Percentiles rank a stretch among this genome's conserved stretches.
Evolutionary conservation across 2,113 vertebrate species (phyloP).

Genomic region (Axis porcinus): DNA sequence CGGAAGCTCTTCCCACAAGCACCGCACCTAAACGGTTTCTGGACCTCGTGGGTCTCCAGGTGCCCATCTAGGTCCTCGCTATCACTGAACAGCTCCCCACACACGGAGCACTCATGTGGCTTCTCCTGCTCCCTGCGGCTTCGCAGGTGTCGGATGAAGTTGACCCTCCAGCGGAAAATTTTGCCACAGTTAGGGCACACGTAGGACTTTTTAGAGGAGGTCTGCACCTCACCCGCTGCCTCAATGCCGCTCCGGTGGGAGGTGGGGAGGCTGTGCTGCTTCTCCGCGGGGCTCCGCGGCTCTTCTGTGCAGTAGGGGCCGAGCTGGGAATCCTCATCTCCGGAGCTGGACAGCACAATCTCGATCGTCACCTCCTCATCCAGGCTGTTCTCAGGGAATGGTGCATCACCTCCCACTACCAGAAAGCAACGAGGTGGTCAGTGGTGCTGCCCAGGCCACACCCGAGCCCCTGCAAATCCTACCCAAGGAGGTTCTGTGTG

Average conservation of each 20-base stretch:
- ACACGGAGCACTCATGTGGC: constrained; percentile 45
- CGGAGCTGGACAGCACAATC: constrained; percentile 67
- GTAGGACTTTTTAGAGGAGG: constrained; percentile 50
- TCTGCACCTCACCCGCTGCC: background rate
- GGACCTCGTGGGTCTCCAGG: constrained; percentile 60
- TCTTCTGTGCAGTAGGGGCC: constrained; percentile 10
- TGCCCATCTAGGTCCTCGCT: constrained; percentile 64
- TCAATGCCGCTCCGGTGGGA: background rate
- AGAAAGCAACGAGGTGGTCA: background rate
- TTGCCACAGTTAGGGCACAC: constrained; percentile 69
- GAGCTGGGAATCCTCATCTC: constrained; percentile 66
- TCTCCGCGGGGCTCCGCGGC: background rate
- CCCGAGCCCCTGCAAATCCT: background rate
- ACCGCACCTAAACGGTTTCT: constrained; percentile 61
- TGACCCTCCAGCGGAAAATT: constrained; percentile 71
- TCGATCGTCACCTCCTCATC: constrained; percentile 71
- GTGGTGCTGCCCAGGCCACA: background rate
- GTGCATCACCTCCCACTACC: background rate
- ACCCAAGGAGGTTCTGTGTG: background rate
- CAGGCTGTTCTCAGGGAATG: background rate
- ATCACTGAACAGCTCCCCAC: constrained; percentile 65
- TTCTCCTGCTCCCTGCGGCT: constrained; percentile 61
- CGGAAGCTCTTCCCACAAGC: constrained; percentile 70
- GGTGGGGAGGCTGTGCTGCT: background rate
- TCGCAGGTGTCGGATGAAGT: constrained; percentile 69